These are phyloP conservation scores for Coryphaenoides rupestris DNA, from an alignment of 2,113 vertebrate species.

Conservation along the genomic window DNA sequence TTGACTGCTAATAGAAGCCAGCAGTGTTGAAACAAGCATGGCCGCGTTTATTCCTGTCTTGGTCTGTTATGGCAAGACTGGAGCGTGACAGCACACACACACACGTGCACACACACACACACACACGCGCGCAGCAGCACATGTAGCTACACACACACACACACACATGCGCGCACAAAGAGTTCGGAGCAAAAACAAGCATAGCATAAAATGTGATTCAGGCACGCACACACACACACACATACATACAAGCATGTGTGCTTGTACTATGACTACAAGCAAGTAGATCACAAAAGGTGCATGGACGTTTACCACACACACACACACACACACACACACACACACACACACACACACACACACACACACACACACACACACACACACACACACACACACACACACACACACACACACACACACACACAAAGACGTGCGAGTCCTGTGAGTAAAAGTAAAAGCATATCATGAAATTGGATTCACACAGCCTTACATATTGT, in stretches of 20 bases:
- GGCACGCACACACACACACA: neutral
- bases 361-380: too few relatives aligned
- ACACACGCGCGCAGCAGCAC: too few relatives aligned
- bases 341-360: slow-evolving; percentile 7
- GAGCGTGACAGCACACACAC: slow-evolving; percentile 2
- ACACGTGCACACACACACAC: slow-evolving; percentile 6
- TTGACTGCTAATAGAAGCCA: slow-evolving; percentile 15
- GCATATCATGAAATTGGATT: too few relatives aligned
- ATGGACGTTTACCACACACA: too few relatives aligned
- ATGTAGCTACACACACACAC: neutral
- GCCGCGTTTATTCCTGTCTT: neutral
- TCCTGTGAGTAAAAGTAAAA: too few relatives aligned
- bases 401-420: neutral
- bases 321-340: neutral
- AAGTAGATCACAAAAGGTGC: neutral
- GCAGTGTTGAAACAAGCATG: neutral
- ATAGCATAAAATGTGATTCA: too few relatives aligned
- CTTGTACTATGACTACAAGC: neutral
- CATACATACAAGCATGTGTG: slow-evolving; percentile 1
- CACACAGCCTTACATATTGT: too few relatives aligned
- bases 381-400: neutral
- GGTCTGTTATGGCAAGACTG: slow-evolving; percentile 6
- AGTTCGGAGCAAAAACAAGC: too few relatives aligned
- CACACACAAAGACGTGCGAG: neutral
- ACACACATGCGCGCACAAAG: slow-evolving; percentile 3